phyloP scores from a whole-genome alignment of 2,797 vertebrate genomes.

The Schizopygopsis pylzovi region DNA sequence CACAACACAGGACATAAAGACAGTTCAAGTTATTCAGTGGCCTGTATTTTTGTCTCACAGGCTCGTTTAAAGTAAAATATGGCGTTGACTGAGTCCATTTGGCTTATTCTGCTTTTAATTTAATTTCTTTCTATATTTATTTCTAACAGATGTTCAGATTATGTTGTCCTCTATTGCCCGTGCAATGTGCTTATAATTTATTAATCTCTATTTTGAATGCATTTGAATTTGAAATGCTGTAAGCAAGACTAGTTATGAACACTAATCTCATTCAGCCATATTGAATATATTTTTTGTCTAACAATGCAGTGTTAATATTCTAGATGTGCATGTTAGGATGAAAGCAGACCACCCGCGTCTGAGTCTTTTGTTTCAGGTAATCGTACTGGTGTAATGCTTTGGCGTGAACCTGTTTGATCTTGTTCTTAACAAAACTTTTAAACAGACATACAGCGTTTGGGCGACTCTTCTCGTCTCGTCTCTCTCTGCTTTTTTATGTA shows the following conservation, averaged over 20 bases:
- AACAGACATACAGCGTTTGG: background rate
- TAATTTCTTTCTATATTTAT: too few species aligned
- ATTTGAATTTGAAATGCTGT: background rate
- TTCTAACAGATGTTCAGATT: too few species aligned
- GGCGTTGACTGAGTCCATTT: background rate
- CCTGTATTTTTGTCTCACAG: background rate
- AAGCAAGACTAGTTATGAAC: background rate
- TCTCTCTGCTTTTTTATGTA: constrained; percentile 18
- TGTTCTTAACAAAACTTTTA: constrained; percentile 19
- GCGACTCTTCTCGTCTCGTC: background rate
- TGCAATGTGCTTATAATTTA: too few species aligned
- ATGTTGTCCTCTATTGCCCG: background rate
- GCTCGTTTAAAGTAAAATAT: background rate
- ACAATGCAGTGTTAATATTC: background rate
- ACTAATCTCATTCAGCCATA: constrained; percentile 1
- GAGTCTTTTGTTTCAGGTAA: constrained; percentile 18
- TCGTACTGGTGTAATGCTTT: background rate
- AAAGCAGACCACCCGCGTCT: background rate
- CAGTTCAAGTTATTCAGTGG: background rate
- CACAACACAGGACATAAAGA: background rate
- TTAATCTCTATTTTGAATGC: background rate
- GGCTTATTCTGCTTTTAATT: background rate
- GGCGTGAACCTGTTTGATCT: constrained; percentile 3
- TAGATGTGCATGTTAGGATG: background rate
- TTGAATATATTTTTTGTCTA: background rate